Conservation (phyloP, 2,113 vertebrate genomes). For the Scomber colias region DNA sequence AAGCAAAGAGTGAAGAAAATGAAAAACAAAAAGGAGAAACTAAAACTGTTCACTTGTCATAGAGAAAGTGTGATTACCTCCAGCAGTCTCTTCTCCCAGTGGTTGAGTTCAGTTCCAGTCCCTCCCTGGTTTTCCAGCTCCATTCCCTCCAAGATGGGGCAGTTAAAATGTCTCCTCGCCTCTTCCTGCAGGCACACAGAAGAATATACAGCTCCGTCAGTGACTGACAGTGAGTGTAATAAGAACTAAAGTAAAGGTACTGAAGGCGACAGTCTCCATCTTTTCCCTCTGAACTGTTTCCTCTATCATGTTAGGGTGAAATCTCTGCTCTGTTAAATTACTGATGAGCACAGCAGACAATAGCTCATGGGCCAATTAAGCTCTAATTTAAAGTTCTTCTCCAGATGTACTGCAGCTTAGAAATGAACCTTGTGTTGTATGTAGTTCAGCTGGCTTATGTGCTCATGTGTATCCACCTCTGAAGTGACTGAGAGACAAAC, state of each 20-base stretch:
- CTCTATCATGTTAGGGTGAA: too few species aligned
- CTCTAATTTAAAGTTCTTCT: too few species aligned
- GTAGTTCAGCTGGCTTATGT: too few species aligned
- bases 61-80: slow-evolving; percentile 84
- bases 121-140: slow-evolving; percentile 99
- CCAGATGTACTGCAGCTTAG: too few species aligned
- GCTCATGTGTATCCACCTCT: too few species aligned
- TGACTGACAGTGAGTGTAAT: not conserved
- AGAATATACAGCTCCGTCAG: slow-evolving; percentile 61
- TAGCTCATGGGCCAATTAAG: too few species aligned
- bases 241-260: not conserved
- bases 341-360: too few species aligned
- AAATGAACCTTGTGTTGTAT: too few species aligned
- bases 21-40: not conserved
- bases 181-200: slow-evolving; percentile 86
- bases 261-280: too few species aligned
- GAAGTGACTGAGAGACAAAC: not conserved
- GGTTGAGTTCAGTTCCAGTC: slow-evolving; percentile 95
- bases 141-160: slow-evolving; percentile 95
- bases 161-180: slow-evolving; percentile 93
- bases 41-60: rapidly evolving
- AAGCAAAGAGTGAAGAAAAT: not conserved
- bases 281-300: too few species aligned
- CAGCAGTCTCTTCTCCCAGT: slow-evolving; percentile 96
- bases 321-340: too few species aligned